A percentile compares a stretch with the other conserved stretches of the same genome.
Conservation (phyloP, 2,113 vertebrate genomes). For the Spilogale gracilis region DNA sequence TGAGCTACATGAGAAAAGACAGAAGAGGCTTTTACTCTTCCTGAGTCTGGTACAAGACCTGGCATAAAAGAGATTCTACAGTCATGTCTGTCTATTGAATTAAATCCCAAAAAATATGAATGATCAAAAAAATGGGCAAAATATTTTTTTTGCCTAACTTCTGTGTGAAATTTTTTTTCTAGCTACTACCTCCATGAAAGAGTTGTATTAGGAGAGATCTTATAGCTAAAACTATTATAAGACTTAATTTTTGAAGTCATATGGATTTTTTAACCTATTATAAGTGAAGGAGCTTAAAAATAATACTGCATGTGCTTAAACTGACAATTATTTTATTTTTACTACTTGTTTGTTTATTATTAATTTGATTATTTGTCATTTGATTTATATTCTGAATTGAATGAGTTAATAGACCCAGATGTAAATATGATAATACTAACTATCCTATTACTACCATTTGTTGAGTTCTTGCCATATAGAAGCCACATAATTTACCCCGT, state of each 20-base stretch:
- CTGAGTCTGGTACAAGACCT: background rate
- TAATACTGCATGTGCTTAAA: background rate
- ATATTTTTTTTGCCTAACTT: background rate
- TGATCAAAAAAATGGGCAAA: background rate
- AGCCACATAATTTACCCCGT: background rate
- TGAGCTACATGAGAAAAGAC: background rate
- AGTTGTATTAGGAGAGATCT: background rate
- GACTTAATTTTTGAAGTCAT: background rate
- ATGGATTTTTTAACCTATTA: background rate
- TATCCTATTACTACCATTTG: background rate
- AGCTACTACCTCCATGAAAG: background rate
- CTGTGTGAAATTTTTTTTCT: background rate
- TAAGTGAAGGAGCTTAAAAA: background rate
- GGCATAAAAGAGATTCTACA: background rate
- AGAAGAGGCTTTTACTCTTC: background rate
- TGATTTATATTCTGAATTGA: background rate
- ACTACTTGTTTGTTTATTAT: background rate
- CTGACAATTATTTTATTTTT: background rate
- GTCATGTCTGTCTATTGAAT: background rate
- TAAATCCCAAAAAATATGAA: background rate
- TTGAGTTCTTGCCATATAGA: background rate
- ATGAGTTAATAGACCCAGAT: background rate
- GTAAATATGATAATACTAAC: background rate
- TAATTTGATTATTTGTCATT: background rate
- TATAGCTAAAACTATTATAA: background rate